Base-by-base conservation (phyloP, 1,140 invertebrate species). In the Bursaphelenchus mucronatus region DNA sequence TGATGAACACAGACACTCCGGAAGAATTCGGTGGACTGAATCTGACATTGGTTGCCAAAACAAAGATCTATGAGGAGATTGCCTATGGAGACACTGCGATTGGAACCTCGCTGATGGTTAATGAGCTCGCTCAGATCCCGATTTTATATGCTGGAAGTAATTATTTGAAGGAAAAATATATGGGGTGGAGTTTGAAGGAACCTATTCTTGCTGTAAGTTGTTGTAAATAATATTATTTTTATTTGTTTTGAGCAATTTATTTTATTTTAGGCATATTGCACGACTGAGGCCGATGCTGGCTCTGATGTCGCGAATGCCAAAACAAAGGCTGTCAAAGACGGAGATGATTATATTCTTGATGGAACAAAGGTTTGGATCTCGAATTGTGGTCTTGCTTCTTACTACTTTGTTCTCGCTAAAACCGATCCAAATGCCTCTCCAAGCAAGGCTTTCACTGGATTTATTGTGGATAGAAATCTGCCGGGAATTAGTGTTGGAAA, bases 311-410 rank as follows among this genome's bases (percentile, higher is more conserved):
- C 64, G 50, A 30, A 89, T 49, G 85, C 93, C 50, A 91, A 90
- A 83, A 96, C 92, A 0, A 87, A 85, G 70, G 93, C 93, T 6
- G 91, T 88, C 69, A 94, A 93, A 81, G 58, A 73, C 30, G 69
- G 92, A 55, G 45, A 19, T 10, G 89, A 94, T 78, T 97, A 89
- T 83, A 87, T 97, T 62, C 75, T 97, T 8, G 96, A 96, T 84
- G 94, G 94, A 10, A 90, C 92, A 76, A 97, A 94, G 84, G 96
- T 97, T 61, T 97, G 94, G 94, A 97, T 98, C 72, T 97, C 94
- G 49, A 95, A 96, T 82, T 92, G 90, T 43, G 93, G 93, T 39
- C 88, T 92, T 45, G 94, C 94, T 30, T 93, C 92, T 82, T 97
- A 92, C 93, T 97, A 92, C 80, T 97, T 97, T 81, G 89, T 97